phyloP scores from a whole-genome alignment of 1,140 invertebrate species.

The Drosophila sulfurigaster region DNA sequence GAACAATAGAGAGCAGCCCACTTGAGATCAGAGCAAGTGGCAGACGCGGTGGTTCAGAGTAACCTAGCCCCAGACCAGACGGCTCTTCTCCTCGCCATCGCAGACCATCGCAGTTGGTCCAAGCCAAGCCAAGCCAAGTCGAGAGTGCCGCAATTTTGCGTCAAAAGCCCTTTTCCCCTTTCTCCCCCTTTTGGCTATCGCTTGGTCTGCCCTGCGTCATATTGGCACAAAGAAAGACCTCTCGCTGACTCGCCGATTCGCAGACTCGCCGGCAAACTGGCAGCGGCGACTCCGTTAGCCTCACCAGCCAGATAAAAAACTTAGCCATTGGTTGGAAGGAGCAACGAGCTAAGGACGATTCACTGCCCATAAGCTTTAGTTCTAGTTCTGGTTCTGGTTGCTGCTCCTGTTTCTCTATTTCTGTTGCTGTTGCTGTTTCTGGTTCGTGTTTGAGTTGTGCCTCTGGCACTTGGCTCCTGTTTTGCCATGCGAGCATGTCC shows the following conservation, averaged over 20 bases:
- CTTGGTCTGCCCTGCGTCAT: slow-evolving; percentile 36
- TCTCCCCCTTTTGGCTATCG: slow-evolving; percentile 7
- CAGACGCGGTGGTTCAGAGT: slow-evolving; percentile 44
- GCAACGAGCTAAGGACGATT: slow-evolving; percentile 43
- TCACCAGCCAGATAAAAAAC: slow-evolving; percentile 62
- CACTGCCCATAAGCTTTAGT: slow-evolving; percentile 18
- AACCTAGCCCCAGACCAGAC: slow-evolving; percentile 13
- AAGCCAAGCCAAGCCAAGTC: slow-evolving; percentile 21
- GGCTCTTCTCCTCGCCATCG: neutral
- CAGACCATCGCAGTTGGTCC: neutral
- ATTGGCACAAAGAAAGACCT: slow-evolving; percentile 73
- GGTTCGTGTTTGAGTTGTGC: slow-evolving; percentile 12
- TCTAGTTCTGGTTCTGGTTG: slow-evolving; percentile 23
- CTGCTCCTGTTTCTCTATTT: slow-evolving; percentile 50
- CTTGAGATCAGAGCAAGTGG: slow-evolving; percentile 77
- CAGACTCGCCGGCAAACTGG: slow-evolving; percentile 31
- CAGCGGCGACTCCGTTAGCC: slow-evolving; percentile 47
- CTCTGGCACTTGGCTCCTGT: slow-evolving; percentile 45
- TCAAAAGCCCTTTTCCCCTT: slow-evolving; percentile 29
- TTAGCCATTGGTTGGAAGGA: slow-evolving; percentile 69
- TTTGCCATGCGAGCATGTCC: slow-evolving; percentile 62
- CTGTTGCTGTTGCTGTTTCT: slow-evolving; percentile 1
- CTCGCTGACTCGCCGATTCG: slow-evolving; percentile 52
- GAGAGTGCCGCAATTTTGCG: slow-evolving; percentile 56
- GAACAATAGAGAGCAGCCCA: slow-evolving; percentile 65